These are phyloP conservation scores for Crematogaster levior DNA, from an alignment of 2,888 invertebrate species.

Conservation along the genomic window DNA sequence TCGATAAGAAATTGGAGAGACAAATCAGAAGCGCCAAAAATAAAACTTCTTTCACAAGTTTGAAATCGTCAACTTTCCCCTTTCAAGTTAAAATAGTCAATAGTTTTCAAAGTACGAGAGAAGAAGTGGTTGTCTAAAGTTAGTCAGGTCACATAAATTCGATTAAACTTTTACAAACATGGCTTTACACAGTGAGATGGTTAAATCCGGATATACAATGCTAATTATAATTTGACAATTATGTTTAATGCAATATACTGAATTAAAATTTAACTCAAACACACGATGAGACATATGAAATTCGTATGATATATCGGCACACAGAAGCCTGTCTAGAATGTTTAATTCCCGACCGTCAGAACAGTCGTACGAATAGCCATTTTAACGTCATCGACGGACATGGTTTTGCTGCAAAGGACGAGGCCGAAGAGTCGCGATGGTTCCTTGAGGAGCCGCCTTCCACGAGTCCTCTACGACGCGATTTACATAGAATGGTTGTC, in stretches of 20 bases:
- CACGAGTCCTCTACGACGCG: slow-evolving; percentile 80
- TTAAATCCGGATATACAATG: not conserved
- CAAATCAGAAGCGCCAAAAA: slow-evolving; percentile 13
- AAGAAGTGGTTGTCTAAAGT: not conserved
- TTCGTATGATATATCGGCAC: not conserved
- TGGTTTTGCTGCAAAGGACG: slow-evolving; percentile 55
- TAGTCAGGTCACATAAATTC: not conserved
- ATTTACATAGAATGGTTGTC: slow-evolving; percentile 83
- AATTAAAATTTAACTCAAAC: not conserved
- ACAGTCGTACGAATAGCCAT: slow-evolving; percentile 44
- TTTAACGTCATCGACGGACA: slow-evolving; percentile 68
- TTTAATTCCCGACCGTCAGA: not conserved
- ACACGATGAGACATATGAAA: not conserved
- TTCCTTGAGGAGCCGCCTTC: slow-evolving; percentile 62
- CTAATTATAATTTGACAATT: slow-evolving; percentile 13
- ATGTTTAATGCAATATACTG: not conserved
- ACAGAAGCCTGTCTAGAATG: not conserved
- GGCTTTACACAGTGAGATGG: not conserved
- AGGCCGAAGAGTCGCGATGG: slow-evolving; percentile 59
- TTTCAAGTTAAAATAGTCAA: not conserved
- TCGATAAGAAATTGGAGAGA: not conserved
- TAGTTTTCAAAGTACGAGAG: not conserved
- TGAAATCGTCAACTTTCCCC: not conserved
- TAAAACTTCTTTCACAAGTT: not conserved
- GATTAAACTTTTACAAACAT: slow-evolving; percentile 16